Conservation (phyloP, 2,888 invertebrate species). For the Melinaea menophilus region DNA sequence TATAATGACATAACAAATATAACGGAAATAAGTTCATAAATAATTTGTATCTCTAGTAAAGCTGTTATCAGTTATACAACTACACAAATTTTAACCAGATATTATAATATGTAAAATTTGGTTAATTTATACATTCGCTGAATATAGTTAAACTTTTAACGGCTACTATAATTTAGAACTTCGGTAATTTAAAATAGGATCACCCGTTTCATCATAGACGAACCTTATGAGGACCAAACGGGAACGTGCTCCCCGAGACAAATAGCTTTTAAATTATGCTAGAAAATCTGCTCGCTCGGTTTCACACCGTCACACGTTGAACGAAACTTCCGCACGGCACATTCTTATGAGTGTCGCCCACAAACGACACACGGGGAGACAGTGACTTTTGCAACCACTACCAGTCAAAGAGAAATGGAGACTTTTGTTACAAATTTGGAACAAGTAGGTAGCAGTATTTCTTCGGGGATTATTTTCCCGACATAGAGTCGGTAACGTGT, state of each 20-base stretch:
- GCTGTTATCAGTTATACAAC: too few relatives aligned
- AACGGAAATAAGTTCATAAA: too few relatives aligned
- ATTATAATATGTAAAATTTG: background rate
- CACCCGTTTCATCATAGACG: slow-evolving; percentile 23
- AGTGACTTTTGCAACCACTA: slow-evolving; percentile 70
- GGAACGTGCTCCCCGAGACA: slow-evolving; percentile 25
- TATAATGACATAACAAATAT: too few relatives aligned
- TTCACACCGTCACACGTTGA: slow-evolving; percentile 34
- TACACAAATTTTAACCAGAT: too few relatives aligned
- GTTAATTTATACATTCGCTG: slow-evolving; percentile 4
- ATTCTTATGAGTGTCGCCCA: slow-evolving; percentile 73
- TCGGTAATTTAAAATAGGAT: slow-evolving; percentile 25
- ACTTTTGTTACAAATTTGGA: slow-evolving; percentile 72
- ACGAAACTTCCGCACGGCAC: slow-evolving; percentile 62
- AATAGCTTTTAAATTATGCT: slow-evolving; percentile 37
- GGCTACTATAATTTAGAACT: slow-evolving; percentile 19
- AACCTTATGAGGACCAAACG: slow-evolving; percentile 23
- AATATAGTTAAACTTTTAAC: background rate
- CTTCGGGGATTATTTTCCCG: slow-evolving; percentile 72
- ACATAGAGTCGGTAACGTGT: slow-evolving; percentile 64
- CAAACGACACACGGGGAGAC: slow-evolving; percentile 64
- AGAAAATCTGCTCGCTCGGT: too few relatives aligned
- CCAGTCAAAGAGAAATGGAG: slow-evolving; percentile 70
- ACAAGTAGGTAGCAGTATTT: slow-evolving; percentile 69
- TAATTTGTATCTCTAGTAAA: too few relatives aligned